phyloP scores from a whole-genome alignment of 64 coral and sea anemone genomes.

The Porites lutea region DNA sequence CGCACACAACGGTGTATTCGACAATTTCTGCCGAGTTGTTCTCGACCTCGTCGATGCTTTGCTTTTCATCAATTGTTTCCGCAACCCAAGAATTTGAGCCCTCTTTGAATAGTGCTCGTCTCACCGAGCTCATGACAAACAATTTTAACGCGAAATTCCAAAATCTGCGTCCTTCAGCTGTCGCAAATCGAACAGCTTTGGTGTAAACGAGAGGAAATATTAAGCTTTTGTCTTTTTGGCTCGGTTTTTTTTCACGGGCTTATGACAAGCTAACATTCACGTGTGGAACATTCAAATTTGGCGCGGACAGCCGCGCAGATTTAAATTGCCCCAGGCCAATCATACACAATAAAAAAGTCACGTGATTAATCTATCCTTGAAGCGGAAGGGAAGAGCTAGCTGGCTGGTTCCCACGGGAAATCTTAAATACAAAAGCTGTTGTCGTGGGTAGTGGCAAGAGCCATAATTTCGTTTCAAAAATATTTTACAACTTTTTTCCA shows the following conservation, averaged over 20 bases:
- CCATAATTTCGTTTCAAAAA: too few species aligned
- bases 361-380: constrained; percentile 3
- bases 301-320: constrained; percentile 14
- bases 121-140: constrained; percentile 28
- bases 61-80: constrained; percentile 47
- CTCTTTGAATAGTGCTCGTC: constrained; percentile 46
- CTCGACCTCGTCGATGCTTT: constrained; percentile 22
- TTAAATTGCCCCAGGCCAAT: constrained; percentile 38
- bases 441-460: too few species aligned
- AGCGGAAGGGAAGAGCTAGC: neutral
- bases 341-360: constrained; percentile 5
- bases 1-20: constrained; percentile 36
- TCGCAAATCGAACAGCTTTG: constrained; percentile 17
- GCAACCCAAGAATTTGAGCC: constrained; percentile 40
- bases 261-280: neutral
- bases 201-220: constrained; percentile 20
- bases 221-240: constrained; percentile 30
- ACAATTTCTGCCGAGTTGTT: constrained; percentile 20
- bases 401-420: neutral
- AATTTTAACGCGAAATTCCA: constrained; percentile 15
- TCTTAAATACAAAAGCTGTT: too few species aligned
- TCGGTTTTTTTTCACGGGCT: constrained; percentile 32
- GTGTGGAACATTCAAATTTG: constrained; percentile 36
- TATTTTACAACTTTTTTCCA: too few species aligned
- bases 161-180: constrained; percentile 24